A percentile compares a stretch with the other conserved stretches of the same genome.
Conservation (phyloP, 2,797 vertebrate species). For the Siniperca scherzeri region DNA sequence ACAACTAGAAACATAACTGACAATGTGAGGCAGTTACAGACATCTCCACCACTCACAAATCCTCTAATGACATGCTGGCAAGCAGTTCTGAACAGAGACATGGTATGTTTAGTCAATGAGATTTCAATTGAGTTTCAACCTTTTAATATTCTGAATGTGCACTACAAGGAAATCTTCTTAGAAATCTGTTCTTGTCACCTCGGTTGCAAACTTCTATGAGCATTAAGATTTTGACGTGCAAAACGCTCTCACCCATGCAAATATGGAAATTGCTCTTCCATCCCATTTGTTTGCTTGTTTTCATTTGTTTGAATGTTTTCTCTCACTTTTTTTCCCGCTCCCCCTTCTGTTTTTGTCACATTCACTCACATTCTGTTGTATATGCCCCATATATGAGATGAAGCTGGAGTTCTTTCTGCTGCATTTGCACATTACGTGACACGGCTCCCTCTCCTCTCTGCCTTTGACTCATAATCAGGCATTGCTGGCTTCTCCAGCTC, state of each 20-base stretch:
- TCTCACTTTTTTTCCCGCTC: neutral
- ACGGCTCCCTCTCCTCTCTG: conserved; percentile 27
- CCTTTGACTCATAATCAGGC: conserved; percentile 39
- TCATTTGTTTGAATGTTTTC: conserved; percentile 61
- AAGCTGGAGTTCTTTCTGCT: conserved; percentile 57
- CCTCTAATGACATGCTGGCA: conserved; percentile 45
- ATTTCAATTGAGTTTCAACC: conserved; percentile 38
- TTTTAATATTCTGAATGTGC: conserved; percentile 56
- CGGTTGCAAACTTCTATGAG: conserved; percentile 36
- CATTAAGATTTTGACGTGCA: conserved; percentile 41
- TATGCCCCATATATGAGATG: conserved; percentile 37
- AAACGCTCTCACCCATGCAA: conserved; percentile 52
- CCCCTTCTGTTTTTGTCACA: conserved; percentile 56
- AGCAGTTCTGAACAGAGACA: conserved; percentile 31
- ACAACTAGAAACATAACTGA: too few relatives aligned
- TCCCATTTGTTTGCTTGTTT: conserved; percentile 67
- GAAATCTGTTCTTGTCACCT: conserved; percentile 56
- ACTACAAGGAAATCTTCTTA: conserved; percentile 23
- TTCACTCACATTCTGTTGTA: conserved; percentile 33
- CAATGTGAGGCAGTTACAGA: neutral
- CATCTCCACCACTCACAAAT: conserved; percentile 39
- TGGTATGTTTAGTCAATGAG: conserved; percentile 39
- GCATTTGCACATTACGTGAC: conserved; percentile 57
- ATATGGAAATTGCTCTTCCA: conserved; percentile 61
- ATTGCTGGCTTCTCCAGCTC: conserved; percentile 21